Conservation (phyloP, 2,113 vertebrate genomes). For the Columbina picui region DNA sequence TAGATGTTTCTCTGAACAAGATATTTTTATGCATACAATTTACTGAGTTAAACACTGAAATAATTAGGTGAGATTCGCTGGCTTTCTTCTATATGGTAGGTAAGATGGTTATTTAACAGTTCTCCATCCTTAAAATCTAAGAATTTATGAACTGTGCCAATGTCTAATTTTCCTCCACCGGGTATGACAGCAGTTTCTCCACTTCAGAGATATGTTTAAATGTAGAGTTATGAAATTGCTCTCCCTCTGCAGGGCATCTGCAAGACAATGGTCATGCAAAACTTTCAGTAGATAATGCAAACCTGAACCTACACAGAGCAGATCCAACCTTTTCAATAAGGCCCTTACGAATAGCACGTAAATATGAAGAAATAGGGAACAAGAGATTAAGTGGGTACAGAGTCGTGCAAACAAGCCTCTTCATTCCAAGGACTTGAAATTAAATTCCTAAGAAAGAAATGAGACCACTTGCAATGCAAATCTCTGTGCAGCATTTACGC, state of each 20-base stretch:
- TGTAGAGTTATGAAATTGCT: background rate
- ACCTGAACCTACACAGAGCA: background rate
- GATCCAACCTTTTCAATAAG: background rate
- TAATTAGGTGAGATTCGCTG: background rate
- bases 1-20: background rate
- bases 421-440: background rate
- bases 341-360: background rate
- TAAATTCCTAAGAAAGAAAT: background rate
- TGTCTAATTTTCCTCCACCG: background rate
- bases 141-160: background rate
- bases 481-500: background rate
- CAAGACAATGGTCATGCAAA: background rate
- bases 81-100: background rate
- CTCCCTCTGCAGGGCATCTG: background rate
- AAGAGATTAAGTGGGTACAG: background rate
- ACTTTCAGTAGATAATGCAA: background rate
- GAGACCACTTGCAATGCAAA: accelerated
- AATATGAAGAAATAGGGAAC: background rate
- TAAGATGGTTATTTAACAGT: background rate
- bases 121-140: background rate
- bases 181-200: background rate
- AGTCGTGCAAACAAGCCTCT: background rate
- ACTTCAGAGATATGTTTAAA: background rate
- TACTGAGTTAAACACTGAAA: background rate
- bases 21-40: background rate